Percentiles rank a stretch among this genome's conserved stretches.
Evolutionary conservation across 2,888 invertebrate species (phyloP).

Genomic region (Cerceris rybyensis): DNA sequence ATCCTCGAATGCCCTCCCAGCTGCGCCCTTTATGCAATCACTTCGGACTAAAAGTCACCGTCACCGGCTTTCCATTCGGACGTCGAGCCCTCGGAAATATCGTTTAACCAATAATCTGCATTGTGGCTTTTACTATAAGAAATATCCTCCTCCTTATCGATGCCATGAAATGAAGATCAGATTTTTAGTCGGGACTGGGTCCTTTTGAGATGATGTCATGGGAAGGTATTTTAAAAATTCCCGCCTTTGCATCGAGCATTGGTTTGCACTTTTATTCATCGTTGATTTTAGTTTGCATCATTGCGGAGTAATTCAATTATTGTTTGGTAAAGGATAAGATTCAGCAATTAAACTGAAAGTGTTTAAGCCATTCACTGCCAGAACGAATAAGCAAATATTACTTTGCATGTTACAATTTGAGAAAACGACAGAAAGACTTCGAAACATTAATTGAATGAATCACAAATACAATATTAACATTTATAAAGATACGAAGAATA

Average conservation of each 20-base stretch:
- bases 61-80: conserved; percentile 41
- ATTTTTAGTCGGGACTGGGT: conserved; percentile 30
- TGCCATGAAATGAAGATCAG: conserved; percentile 32
- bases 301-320: too few relatives aligned
- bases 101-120: conserved; percentile 40
- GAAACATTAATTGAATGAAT: too few relatives aligned
- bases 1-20: conserved; percentile 53
- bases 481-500: too few relatives aligned
- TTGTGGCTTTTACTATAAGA: conserved; percentile 1
- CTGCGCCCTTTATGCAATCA: conserved; percentile 61
- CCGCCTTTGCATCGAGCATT: not conserved
- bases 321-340: too few relatives aligned
- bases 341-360: too few relatives aligned
- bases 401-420: too few relatives aligned
- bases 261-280: not conserved
- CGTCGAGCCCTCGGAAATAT: conserved; percentile 35
- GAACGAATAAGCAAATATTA: too few relatives aligned
- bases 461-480: too few relatives aligned
- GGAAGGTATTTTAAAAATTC: conserved; percentile 14
- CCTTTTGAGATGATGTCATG: conserved; percentile 20
- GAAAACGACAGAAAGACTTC: too few relatives aligned
- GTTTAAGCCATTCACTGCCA: too few relatives aligned
- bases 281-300: not conserved
- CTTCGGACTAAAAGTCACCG: conserved; percentile 39
- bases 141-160: conserved; percentile 13